Evolutionary conservation across 2,888 invertebrate genomes (phyloP), one percentile per base, ranked within the genome.

Genomic region (Patella ulyssiponensis): DNA sequence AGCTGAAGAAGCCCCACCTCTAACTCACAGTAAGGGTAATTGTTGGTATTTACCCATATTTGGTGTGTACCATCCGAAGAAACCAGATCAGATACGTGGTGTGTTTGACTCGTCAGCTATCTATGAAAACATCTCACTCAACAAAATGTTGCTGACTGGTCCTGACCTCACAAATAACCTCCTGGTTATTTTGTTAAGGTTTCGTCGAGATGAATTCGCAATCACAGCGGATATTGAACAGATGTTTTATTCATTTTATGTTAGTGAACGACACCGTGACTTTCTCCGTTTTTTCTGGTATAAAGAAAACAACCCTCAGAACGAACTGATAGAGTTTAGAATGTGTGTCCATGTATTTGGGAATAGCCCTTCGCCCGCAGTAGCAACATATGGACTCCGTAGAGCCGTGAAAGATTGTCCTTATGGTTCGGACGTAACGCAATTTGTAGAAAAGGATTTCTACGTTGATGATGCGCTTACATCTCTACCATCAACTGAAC

Each of bases 311-410:
- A 77, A 84, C 56, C 76, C 74, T 3, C 53, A 56, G 17, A 77
- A 81, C 12, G 74, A 75, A 1, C 71, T 85, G 3, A 76, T 80
- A 12, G 81, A 84, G 33, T 84, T 81, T 64, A 23, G 81, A 5
- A 84, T 82, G 81, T 54, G 75, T 17, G 83, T 84, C 0, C 84
- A 84, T 72, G 83, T 84, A 2, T 83, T 85, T 69, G 83, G 84
- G 0, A 83, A 83, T 69, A 78, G 69, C 27, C 79, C 84, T 23
- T 84, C 83, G 9, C 84, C 83, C 11, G 83, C 82, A 3, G 77
- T 83, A 15, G 83, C 81, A 5, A 82, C 79, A 0, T 81, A 79
- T 52, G 82, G 81, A 3, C 75, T 84, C n/a, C 33, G 79, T 7
- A 72, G 69, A 23, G 83, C 76, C 14, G 27, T 76, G 33, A 27